Evolutionary conservation across 1,140 invertebrate genomes (phyloP).

Genomic region (Papilio polyxenes): DNA sequence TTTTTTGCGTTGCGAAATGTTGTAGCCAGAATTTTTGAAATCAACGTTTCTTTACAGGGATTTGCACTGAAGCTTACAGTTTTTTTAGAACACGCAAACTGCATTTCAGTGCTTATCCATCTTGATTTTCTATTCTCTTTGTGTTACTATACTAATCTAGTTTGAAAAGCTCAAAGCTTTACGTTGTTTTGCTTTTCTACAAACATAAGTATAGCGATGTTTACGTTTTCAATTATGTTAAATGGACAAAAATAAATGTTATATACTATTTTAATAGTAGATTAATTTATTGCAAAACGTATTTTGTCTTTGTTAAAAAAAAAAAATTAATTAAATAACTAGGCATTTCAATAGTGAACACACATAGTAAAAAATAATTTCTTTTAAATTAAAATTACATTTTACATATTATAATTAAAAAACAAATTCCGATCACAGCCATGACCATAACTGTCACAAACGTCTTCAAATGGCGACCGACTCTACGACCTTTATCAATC

Average conservation of each 20-base stretch:
- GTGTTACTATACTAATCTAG: slow-evolving; percentile 10
- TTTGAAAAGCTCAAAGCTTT: slow-evolving; percentile 1
- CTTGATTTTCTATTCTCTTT: not conserved
- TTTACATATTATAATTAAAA: too few relatives aligned
- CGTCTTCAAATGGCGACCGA: not conserved
- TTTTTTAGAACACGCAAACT: slow-evolving; percentile 16
- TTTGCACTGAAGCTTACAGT: not conserved
- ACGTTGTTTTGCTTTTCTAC: not conserved
- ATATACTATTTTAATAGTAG: too few relatives aligned
- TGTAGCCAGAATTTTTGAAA: too few relatives aligned
- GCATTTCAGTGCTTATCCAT: slow-evolving; percentile 16
- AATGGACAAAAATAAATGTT: not conserved
- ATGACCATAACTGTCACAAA: not conserved
- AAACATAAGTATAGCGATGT: not conserved
- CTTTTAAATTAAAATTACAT: too few relatives aligned
- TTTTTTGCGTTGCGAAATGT: too few relatives aligned
- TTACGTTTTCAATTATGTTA: not conserved
- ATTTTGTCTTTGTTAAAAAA: too few relatives aligned
- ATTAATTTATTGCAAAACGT: too few relatives aligned
- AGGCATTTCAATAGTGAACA: too few relatives aligned
- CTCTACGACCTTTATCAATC: not conserved
- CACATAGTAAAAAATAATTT: too few relatives aligned
- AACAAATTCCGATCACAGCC: not conserved
- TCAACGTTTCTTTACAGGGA: not conserved
- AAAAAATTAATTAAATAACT: too few relatives aligned